Evolutionary conservation across 2,797 vertebrate species (phyloP), one percentile per base, ranked within the genome.

Genomic region (Dendrocincla fuliginosa): DNA sequence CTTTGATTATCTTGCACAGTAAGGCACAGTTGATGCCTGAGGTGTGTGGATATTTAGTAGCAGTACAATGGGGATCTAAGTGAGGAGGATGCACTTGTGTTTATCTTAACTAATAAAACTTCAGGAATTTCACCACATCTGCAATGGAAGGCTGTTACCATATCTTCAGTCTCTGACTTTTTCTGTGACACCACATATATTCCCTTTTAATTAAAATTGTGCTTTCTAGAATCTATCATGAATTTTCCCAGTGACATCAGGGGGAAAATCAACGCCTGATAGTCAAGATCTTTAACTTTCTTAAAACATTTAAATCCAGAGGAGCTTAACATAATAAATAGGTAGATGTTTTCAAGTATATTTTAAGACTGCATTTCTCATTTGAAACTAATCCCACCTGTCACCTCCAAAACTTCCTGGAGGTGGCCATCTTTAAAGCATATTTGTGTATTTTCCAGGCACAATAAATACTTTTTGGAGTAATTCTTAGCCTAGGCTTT

Each of bases 371-470:
- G 18, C 22, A 84, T 86, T 95, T 94, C 59, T 74, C 37, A 92
- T 96, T 91, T 94, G 73, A 76, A 32, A 75, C n/a, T 87, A 94
- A 95, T 85, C 50, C n/a, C 42, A 94, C 50, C 81, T 96, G 87
- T 65, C 87, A 78, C 55, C 74, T 91, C 46, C 77, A 65, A 91
- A 81, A 76, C 47, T 87, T 92, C 85, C 80, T 47, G 25, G 91
- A 94, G 17, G 88, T 32, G 18, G 5, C 80, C 6, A 3, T 75
- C 50, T 90, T 83, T 82, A 60, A 93, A 93, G 15, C 3, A 3
- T 52, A 25, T 47, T 88, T 92, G 42, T 80, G 27, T 81, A 22
- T 83, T 96, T 97, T 90, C 68, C 37, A 80, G 84, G 77, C 4
- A 46, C 14, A 4, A 3, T 75, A 79, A 89, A 41, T 46, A 88